A percentile compares a stretch with the other conserved stretches of the same genome.
phyloP scores from a whole-genome alignment of 2,113 vertebrate genomes.

The Bos javanicus region DNA sequence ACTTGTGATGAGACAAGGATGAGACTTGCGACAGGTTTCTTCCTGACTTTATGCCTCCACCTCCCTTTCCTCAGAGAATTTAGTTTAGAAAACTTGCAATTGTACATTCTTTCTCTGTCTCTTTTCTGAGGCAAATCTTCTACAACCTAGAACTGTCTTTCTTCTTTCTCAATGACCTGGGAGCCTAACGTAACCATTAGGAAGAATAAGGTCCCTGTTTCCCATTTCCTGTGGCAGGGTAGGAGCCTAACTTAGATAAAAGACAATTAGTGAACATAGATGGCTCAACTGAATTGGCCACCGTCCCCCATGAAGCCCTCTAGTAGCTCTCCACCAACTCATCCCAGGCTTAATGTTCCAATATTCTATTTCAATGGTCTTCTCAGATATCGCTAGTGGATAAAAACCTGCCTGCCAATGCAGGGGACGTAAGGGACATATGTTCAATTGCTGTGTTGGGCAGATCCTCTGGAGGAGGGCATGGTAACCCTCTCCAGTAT shows the following conservation, averaged over 20 bases:
- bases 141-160: neutral
- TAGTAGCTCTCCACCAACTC: neutral
- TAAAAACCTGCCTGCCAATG: neutral
- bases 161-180: neutral
- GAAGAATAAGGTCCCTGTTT: neutral
- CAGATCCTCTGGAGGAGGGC: neutral
- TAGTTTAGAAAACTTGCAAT: neutral
- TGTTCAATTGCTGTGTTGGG: fast-evolving
- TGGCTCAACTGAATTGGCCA: neutral
- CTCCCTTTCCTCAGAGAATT: neutral
- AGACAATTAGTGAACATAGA: neutral
- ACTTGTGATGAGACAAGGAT: neutral
- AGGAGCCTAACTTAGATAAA: neutral
- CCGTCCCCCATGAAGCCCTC: fast-evolving
- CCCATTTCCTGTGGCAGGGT: neutral
- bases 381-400: neutral
- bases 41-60: neutral
- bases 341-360: neutral
- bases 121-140: neutral
- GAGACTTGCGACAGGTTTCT: neutral
- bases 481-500: neutral
- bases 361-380: neutral
- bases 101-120: neutral
- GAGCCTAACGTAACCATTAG: neutral
- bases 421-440: neutral